phyloP scores from a whole-genome alignment of 2,113 vertebrate species.

The Poeciliopsis turrubarensis region DNA sequence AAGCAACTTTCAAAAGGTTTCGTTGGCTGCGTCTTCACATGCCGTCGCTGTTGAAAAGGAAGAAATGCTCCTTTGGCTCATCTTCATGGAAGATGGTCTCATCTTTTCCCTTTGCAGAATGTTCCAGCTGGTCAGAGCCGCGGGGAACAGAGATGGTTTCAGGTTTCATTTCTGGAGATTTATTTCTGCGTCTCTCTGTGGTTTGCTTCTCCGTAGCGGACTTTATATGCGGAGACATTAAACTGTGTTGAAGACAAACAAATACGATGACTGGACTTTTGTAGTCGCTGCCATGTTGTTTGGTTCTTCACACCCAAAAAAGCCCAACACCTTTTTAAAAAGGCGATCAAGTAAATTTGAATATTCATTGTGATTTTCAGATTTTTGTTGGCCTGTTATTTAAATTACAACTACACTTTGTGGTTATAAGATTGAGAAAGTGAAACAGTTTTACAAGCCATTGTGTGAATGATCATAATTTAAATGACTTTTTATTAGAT shows the following conservation, averaged over 20 bases:
- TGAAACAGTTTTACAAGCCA: too few relatives aligned
- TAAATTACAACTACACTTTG: too few relatives aligned
- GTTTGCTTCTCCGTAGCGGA: slow-evolving; percentile 38
- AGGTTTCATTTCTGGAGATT: slow-evolving; percentile 56
- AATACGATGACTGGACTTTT: background rate
- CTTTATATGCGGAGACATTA: background rate
- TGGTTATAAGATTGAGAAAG: too few relatives aligned
- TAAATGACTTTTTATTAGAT: too few relatives aligned
- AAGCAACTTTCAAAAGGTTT: slow-evolving; percentile 4
- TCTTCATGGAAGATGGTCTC: slow-evolving; percentile 46
- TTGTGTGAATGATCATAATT: too few relatives aligned
- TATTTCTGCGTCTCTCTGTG: slow-evolving; percentile 31
- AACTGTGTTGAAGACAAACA: background rate
- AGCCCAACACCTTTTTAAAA: background rate
- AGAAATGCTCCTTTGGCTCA: slow-evolving; percentile 30
- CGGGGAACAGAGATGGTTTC: slow-evolving; percentile 47
- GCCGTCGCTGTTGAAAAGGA: slow-evolving; percentile 1
- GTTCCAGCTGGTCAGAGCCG: slow-evolving; percentile 57
- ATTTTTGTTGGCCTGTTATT: background rate
- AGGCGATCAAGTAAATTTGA: background rate
- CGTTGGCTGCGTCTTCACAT: slow-evolving; percentile 4
- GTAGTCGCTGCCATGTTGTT: too few relatives aligned
- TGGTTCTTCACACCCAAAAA: background rate
- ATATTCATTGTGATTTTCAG: background rate
- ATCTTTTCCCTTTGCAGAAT: slow-evolving; percentile 39